Evolutionary conservation across 2,888 invertebrate genomes (phyloP).

Genomic region (Mantis religiosa): DNA sequence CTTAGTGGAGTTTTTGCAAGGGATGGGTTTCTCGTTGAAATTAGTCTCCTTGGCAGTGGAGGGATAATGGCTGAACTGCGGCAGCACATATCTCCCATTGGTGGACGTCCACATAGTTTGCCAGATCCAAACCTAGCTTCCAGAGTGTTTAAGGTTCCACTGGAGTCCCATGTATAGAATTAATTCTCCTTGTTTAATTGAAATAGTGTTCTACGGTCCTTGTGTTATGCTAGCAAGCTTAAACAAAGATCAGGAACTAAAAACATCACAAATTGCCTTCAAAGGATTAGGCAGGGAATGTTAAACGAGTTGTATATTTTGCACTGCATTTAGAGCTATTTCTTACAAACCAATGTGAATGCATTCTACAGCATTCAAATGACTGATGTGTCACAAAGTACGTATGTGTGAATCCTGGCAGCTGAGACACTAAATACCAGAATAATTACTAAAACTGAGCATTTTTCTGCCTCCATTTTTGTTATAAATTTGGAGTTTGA

Average conservation of each 20-base stretch:
- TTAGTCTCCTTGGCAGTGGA: slow-evolving; percentile 45
- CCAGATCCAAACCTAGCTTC: slow-evolving; percentile 39
- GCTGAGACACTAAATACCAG: neutral
- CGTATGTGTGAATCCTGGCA: neutral
- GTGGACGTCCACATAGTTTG: slow-evolving; percentile 31
- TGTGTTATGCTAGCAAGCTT: too few species aligned
- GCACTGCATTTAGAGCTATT: neutral
- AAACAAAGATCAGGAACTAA: too few species aligned
- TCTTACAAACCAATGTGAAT: too few species aligned
- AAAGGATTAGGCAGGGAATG: neutral
- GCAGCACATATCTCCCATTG: neutral
- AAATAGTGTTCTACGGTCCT: too few species aligned
- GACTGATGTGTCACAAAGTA: neutral
- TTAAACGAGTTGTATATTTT: neutral
- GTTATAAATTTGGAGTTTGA: neutral
- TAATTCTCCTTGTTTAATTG: too few species aligned
- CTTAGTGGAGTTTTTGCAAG: slow-evolving; percentile 33
- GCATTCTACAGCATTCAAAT: neutral
- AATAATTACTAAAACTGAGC: neutral
- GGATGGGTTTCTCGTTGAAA: slow-evolving; percentile 49
- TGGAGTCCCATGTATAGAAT: slow-evolving; percentile 55
- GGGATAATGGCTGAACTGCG: slow-evolving; percentile 18
- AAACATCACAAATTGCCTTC: neutral
- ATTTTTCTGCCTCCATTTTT: too few species aligned
- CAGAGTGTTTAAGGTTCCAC: slow-evolving; percentile 52